Conservation (phyloP, 2,888 invertebrate species). For the Orthonevra nobilis region DNA sequence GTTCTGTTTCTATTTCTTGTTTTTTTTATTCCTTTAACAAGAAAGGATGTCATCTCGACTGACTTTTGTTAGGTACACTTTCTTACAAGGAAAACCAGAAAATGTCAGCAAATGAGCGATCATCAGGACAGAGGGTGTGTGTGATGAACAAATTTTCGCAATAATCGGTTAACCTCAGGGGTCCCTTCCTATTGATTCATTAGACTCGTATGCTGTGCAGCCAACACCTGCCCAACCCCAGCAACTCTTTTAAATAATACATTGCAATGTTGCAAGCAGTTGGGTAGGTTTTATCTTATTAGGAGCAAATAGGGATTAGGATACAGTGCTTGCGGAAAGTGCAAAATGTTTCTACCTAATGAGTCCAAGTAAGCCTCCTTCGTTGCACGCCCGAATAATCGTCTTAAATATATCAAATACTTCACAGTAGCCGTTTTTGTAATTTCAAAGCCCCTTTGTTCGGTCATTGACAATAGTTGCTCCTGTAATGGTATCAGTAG, state of each 20-base stretch:
- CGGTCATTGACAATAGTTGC: background rate
- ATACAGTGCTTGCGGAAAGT: no score
- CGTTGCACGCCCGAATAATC: conserved; percentile 60
- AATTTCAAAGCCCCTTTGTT: conserved; percentile 26
- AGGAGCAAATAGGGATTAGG: conserved; percentile 57
- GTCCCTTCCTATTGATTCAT: conserved; percentile 55
- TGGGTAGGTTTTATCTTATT: conserved; percentile 48
- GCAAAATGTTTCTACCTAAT: conserved; percentile 53
- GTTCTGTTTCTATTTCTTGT: conserved; percentile 29
- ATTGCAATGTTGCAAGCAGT: conserved; percentile 55
- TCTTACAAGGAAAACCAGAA: no score
- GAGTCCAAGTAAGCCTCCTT: conserved; percentile 52
- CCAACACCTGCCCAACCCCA: conserved; percentile 53
- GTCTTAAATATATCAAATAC: conserved; percentile 53
- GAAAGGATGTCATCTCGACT: no score
- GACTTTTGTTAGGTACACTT: no score
- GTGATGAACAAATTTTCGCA: conserved; percentile 69
- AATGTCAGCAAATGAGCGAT: conserved; percentile 69
- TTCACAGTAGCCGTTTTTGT: conserved; percentile 16
- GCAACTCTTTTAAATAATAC: conserved; percentile 59
- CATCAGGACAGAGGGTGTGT: conserved; percentile 63
- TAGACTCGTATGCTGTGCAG: conserved; percentile 17
- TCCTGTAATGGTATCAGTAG: conserved; percentile 32
- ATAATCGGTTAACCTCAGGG: conserved; percentile 71
- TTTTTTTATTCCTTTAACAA: conserved; percentile 46